A percentile compares a stretch with the other conserved stretches of the same genome.
Evolutionary conservation across 2,888 invertebrate genomes (phyloP).

Genomic region (Plemyria rubiginata): DNA sequence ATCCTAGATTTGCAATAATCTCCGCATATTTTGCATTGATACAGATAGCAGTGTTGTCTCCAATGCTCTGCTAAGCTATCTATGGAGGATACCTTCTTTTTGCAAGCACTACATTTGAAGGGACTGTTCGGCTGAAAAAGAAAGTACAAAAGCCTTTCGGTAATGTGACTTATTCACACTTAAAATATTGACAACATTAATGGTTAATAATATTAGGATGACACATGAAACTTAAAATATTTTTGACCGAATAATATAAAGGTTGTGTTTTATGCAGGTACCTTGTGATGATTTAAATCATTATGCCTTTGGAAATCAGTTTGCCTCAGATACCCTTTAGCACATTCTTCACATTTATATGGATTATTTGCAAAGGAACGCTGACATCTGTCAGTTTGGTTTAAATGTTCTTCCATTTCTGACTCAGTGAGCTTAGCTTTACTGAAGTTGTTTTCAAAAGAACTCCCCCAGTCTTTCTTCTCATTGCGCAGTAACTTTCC

Average conservation of each 20-base stretch:
- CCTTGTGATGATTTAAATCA: constrained; percentile 51
- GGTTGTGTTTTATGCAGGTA: constrained; percentile 22
- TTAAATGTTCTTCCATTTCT: constrained; percentile 24
- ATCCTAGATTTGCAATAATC: constrained; percentile 39
- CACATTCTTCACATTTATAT: constrained; percentile 30
- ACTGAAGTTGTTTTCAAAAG: constrained; percentile 21
- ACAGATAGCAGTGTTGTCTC: constrained; percentile 33
- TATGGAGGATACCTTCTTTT: constrained; percentile 6
- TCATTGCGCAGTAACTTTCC: constrained; percentile 20
- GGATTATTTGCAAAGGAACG: constrained; percentile 13
- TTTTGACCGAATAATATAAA: too few relatives aligned
- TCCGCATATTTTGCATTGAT: constrained; percentile 49
- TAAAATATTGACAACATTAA: too few relatives aligned
- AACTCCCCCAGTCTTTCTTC: constrained; percentile 38
- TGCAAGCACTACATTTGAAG: constrained; percentile 31
- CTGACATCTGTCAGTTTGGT: constrained; percentile 22
- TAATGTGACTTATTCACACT: too few relatives aligned
- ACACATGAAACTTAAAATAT: too few relatives aligned
- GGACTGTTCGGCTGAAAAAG: constrained; percentile 25
- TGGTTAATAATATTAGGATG: too few relatives aligned
- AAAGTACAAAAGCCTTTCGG: too few relatives aligned
- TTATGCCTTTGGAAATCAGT: constrained; percentile 52
- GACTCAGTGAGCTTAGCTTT: constrained; percentile 16
- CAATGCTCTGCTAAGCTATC: constrained; percentile 28
- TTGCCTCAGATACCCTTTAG: constrained; percentile 38